Percentiles rank a stretch among this genome's conserved stretches.
Conservation (phyloP, 1,140 invertebrate genomes). For the Papilio xuthus region DNA sequence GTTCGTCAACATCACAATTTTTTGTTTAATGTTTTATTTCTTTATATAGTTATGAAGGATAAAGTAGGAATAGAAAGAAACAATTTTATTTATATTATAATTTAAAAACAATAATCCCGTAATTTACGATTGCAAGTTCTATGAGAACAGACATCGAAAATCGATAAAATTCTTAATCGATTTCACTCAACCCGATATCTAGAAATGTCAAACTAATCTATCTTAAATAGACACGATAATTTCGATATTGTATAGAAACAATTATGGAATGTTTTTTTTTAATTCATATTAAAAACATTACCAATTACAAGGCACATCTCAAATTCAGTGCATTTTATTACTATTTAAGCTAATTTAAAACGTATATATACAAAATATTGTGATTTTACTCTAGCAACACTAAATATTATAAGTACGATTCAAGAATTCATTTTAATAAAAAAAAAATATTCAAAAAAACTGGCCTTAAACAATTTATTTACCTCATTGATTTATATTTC, state of each 20-base stretch:
- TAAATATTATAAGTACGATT: constrained; percentile 23
- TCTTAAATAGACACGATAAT: no score
- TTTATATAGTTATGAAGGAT: no score
- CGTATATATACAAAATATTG: constrained; percentile 6
- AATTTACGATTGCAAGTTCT: no score
- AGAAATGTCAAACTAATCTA: no score
- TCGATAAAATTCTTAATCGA: no score
- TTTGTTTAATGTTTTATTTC: no score
- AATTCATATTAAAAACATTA: constrained; percentile 24
- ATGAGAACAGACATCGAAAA: no score
- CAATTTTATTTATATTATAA: no score
- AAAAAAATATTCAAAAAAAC: neutral
- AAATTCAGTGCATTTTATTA: constrained; percentile 1
- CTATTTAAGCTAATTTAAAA: neutral
- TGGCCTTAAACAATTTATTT: neutral
- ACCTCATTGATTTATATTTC: neutral
- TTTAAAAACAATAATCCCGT: no score
- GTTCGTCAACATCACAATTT: no score
- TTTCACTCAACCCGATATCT: no score
- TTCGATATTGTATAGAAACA: neutral
- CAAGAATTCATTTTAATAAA: neutral
- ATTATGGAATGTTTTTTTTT: constrained; percentile 18
- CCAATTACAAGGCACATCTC: constrained; percentile 9
- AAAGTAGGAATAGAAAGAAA: no score
- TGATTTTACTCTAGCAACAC: constrained; percentile 33